A percentile compares a stretch with the other conserved stretches of the same genome.
Evolutionary conservation across 2,888 invertebrate species (phyloP).

Genomic region (Helleia helle): DNA sequence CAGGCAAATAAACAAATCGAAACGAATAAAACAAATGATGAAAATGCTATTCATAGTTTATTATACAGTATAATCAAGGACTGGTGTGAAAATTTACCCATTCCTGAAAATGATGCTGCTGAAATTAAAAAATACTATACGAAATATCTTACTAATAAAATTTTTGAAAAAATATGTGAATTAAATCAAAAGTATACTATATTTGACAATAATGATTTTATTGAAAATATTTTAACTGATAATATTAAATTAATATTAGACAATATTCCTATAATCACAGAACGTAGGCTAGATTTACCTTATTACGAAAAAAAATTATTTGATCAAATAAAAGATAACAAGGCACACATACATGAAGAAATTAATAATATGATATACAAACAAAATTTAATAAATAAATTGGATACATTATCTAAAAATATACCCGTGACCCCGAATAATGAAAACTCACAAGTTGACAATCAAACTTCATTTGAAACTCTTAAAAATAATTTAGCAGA

Average conservation of each 20-base stretch:
- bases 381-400: neutral
- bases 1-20: neutral
- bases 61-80: neutral
- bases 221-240: neutral
- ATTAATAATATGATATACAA: neutral
- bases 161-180: neutral
- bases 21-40: neutral
- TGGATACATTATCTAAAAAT: neutral
- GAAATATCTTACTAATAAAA: neutral
- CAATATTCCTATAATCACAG: neutral
- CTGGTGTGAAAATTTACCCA: neutral
- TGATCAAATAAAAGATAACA: neutral
- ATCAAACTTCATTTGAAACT: conserved; percentile 29
- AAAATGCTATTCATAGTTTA: neutral
- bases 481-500: conserved; percentile 42
- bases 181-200: neutral
- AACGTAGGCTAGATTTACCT: neutral
- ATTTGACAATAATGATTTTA: neutral
- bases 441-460: neutral
- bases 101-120: neutral
- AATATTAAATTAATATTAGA: neutral
- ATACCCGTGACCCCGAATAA: neutral
- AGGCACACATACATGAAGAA: neutral
- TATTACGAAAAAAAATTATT: neutral
- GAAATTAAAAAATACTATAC: neutral